A percentile compares a stretch with the other conserved stretches of the same genome.
phyloP scores from a whole-genome alignment of 2,797 vertebrate genomes.

The Ceyx erithaca region DNA sequence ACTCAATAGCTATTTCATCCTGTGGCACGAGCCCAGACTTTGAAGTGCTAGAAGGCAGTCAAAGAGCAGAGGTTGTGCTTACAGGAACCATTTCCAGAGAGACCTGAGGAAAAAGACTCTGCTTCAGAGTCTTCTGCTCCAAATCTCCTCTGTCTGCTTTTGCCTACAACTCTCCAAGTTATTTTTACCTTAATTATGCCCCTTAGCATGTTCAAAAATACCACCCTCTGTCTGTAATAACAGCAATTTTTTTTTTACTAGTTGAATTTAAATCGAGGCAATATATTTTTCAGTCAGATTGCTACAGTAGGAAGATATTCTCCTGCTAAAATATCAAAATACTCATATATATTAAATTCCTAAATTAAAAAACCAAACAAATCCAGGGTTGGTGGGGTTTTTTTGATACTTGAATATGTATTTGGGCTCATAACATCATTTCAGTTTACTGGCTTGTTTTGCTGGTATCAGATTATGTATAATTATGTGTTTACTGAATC shows the following conservation, averaged over 20 bases:
- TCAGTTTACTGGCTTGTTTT: not conserved
- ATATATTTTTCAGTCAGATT: too few relatives aligned
- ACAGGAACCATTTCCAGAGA: not conserved
- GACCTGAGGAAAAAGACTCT: too few relatives aligned
- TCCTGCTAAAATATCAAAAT: too few relatives aligned
- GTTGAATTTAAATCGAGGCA: too few relatives aligned
- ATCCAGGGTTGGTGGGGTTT: rapidly evolving
- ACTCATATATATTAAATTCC: not conserved
- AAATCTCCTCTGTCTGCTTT: too few relatives aligned
- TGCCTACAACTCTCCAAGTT: too few relatives aligned
- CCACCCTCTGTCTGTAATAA: too few relatives aligned
- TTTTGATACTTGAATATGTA: not conserved
- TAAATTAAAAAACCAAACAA: not conserved
- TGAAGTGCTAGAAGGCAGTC: conserved; percentile 39
- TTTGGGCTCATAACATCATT: not conserved
- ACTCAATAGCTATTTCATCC: conserved; percentile 56
- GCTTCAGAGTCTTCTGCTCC: not conserved
- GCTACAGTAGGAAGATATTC: too few relatives aligned
- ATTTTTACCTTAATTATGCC: too few relatives aligned
- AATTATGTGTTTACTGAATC: not conserved
- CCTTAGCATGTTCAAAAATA: too few relatives aligned
- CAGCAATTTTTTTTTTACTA: too few relatives aligned
- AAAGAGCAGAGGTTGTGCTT: conserved; percentile 58
- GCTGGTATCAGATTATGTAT: not conserved
- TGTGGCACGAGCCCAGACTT: not conserved